phyloP scores from a whole-genome alignment of 2,113 vertebrate genomes.

The Hyperopisus bebe region DNA sequence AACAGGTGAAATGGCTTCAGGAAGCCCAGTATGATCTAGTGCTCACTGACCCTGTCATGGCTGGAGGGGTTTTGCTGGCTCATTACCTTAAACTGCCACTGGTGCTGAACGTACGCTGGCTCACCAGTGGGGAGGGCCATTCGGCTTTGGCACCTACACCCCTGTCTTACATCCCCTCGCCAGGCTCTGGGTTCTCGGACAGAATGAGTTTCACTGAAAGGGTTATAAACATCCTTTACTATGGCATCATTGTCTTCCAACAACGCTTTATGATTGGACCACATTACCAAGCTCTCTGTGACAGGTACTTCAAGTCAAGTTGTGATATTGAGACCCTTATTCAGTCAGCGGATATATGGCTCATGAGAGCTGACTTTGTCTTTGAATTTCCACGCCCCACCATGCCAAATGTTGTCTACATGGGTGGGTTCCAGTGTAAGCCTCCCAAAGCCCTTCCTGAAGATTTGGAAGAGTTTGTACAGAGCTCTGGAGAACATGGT shows the following conservation, averaged over 20 bases:
- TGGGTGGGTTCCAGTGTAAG: conserved; percentile 63
- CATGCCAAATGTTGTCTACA: conserved; percentile 59
- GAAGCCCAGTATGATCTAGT: no score
- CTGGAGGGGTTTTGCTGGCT: no score
- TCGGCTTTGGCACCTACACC: conserved; percentile 29
- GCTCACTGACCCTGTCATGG: no score
- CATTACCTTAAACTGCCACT: no score
- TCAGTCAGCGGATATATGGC: conserved; percentile 43
- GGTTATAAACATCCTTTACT: conserved; percentile 15
- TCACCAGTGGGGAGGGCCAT: conserved; percentile 27
- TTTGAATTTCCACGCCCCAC: conserved; percentile 63
- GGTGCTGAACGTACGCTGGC: conserved; percentile 23
- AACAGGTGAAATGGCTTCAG: no score
- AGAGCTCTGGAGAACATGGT: conserved; percentile 57
- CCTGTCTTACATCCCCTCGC: conserved; percentile 30
- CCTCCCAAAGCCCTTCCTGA: conserved; percentile 50
- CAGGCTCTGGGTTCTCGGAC: conserved; percentile 25
- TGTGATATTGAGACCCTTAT: conserved; percentile 18
- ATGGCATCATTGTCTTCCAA: neutral
- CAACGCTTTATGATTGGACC: conserved; percentile 12
- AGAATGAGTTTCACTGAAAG: conserved; percentile 31
- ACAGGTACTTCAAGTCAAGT: conserved; percentile 24
- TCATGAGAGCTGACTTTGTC: conserved; percentile 64
- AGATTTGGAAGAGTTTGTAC: conserved; percentile 55
- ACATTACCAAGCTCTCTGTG: conserved; percentile 23